Conservation (phyloP, 2,888 invertebrate genomes). For the Melanchra persicariae region DNA sequence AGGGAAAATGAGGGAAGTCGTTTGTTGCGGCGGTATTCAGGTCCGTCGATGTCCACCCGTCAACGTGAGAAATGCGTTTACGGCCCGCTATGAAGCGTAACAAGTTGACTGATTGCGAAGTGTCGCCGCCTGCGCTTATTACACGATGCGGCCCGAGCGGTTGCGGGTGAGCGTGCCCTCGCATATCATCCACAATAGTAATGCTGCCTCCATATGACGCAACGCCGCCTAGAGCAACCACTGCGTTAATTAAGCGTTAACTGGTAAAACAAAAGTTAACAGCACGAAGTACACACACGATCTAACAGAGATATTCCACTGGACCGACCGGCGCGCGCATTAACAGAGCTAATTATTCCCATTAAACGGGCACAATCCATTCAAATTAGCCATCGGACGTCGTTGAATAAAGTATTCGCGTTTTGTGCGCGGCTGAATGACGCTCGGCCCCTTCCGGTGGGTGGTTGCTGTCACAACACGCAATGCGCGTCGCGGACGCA, state of each 20-base stretch:
- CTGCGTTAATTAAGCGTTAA: slow-evolving; percentile 79
- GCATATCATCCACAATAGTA: slow-evolving; percentile 69
- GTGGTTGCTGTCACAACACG: slow-evolving; percentile 91
- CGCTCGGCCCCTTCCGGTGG: slow-evolving; percentile 90
- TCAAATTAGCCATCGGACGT: slow-evolving; percentile 89
- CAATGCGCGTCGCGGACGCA: slow-evolving; percentile 89
- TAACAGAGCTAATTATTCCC: slow-evolving; percentile 88
- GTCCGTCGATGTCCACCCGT: slow-evolving; percentile 72
- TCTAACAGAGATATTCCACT: slow-evolving; percentile 76
- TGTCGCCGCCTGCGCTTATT: slow-evolving; percentile 69
- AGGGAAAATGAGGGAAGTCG: slow-evolving; percentile 78
- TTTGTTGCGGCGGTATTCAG: slow-evolving; percentile 75
- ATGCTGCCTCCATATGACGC: slow-evolving; percentile 69
- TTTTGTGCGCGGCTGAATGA: slow-evolving; percentile 89
- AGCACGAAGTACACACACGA: slow-evolving; percentile 71
- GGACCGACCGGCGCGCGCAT: slow-evolving; percentile 72
- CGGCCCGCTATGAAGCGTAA: slow-evolving; percentile 72
- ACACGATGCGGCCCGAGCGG: slow-evolving; percentile 57
- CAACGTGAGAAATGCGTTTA: slow-evolving; percentile 75
- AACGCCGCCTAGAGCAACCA: slow-evolving; percentile 68
- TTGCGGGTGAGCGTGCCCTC: slow-evolving; percentile 64
- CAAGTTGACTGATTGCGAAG: slow-evolving; percentile 76
- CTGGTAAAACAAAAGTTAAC: slow-evolving; percentile 76
- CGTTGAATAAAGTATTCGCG: slow-evolving; percentile 89
- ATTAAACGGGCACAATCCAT: slow-evolving; percentile 88